These are phyloP conservation scores for Brenthis hecate DNA, from an alignment of 2,888 invertebrate species.

Conservation along the genomic window DNA sequence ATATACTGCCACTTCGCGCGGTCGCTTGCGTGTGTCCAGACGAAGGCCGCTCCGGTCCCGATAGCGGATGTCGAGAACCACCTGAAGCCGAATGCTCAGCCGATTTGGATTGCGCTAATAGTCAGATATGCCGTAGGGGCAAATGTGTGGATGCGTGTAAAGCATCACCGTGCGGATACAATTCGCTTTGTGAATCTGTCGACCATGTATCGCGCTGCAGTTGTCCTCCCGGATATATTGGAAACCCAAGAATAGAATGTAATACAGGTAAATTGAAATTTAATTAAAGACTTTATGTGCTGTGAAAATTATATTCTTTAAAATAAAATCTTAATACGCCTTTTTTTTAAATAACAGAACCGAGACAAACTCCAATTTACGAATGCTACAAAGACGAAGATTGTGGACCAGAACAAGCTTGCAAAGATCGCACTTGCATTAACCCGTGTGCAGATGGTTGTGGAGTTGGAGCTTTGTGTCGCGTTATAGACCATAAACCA, in stretches of 20 bases:
- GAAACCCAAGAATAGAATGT: conserved; percentile 91
- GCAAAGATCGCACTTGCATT: conserved; percentile 88
- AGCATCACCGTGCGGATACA: conserved; percentile 89
- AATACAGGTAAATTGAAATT: conserved; percentile 68
- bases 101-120: conserved; percentile 88
- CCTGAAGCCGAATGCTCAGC: conserved; percentile 85
- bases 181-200: conserved; percentile 89
- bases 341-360: conserved; percentile 56
- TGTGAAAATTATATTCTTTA: too few relatives aligned
- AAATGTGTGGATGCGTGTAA: conserved; percentile 90
- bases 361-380: conserved; percentile 69
- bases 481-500: conserved; percentile 88
- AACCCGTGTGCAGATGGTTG: conserved; percentile 92
- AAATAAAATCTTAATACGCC: too few relatives aligned
- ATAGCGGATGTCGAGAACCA: conserved; percentile 86
- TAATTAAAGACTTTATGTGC: background rate
- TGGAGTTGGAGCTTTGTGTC: conserved; percentile 91
- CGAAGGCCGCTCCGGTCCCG: conserved; percentile 88
- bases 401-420: conserved; percentile 88
- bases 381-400: conserved; percentile 91
- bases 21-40: conserved; percentile 93
- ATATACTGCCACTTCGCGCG: conserved; percentile 90
- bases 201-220: conserved; percentile 90
- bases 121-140: conserved; percentile 89
- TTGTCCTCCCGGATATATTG: conserved; percentile 89